A percentile compares a stretch with the other conserved stretches of the same genome.
Conservation (phyloP, 2,797 vertebrate genomes). For the Sebastiscus albofasciatus region DNA sequence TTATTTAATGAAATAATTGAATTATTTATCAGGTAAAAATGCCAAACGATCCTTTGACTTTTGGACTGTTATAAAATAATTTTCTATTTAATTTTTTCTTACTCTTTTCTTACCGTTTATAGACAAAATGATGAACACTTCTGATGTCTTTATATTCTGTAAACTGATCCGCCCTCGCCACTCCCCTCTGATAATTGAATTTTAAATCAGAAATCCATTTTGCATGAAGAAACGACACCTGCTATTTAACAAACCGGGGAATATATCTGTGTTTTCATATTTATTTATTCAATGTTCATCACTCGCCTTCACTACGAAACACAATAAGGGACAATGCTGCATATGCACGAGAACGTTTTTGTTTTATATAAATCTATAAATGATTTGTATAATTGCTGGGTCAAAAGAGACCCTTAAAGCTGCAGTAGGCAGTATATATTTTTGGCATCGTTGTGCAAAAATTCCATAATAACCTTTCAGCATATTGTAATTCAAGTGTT, state of each 20-base stretch:
- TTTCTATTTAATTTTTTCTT: not conserved
- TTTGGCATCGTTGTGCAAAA: no score
- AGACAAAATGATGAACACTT: not conserved
- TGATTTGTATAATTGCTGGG: not conserved
- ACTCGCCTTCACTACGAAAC: not conserved
- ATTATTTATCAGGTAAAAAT: not conserved
- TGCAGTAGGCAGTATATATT: no score
- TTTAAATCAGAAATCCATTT: not conserved
- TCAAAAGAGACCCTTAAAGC: not conserved
- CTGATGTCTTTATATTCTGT: not conserved
- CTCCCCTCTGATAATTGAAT: not conserved
- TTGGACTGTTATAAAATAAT: not conserved
- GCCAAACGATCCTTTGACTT: not conserved
- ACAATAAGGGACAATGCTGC: not conserved
- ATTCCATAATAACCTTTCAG: no score
- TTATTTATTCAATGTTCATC: not conserved
- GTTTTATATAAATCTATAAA: not conserved
- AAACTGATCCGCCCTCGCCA: not conserved
- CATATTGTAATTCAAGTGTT: no score
- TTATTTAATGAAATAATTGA: not conserved
- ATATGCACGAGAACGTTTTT: not conserved
- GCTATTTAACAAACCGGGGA: not conserved
- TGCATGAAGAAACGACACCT: not conserved
- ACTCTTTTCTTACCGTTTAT: not conserved
- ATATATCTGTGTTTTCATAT: not conserved